These are phyloP conservation scores for Druon quercuslanigerum DNA, from an alignment of 1,140 invertebrate genomes.

Conservation along the genomic window DNA sequence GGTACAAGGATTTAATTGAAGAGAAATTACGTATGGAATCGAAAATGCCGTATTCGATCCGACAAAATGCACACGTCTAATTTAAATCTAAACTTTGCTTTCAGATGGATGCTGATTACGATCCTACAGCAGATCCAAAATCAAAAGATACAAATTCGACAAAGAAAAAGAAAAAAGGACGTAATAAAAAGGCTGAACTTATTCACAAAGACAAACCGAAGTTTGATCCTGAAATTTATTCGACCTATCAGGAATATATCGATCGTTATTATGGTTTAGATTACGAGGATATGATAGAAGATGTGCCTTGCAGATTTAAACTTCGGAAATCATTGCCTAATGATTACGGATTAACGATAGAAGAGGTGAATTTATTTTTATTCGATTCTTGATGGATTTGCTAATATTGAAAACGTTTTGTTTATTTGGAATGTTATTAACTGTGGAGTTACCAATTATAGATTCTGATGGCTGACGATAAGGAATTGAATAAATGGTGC, in stretches of 20 bases:
- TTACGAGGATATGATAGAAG: constrained; percentile 95
- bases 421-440: constrained; percentile 19
- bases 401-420: constrained; percentile 5
- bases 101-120: constrained; percentile 93
- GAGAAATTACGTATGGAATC: no score
- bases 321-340: constrained; percentile 93
- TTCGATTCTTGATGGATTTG: background rate
- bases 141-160: constrained; percentile 78
- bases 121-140: constrained; percentile 78
- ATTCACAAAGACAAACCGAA: constrained; percentile 85
- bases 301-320: constrained; percentile 93
- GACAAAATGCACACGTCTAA: no score
- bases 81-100: constrained; percentile 48
- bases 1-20: no score
- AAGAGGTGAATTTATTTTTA: constrained; percentile 82
- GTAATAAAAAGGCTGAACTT: constrained; percentile 83
- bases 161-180: constrained; percentile 80
- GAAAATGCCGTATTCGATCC: no score
- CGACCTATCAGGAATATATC: constrained; percentile 91
- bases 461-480: constrained; percentile 93
- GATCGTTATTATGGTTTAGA: constrained; percentile 96
- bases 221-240: constrained; percentile 84
- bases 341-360: constrained; percentile 91
- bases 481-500: constrained; percentile 96
- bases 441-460: constrained; percentile 63